A percentile compares a stretch with the other conserved stretches of the same genome.
Conservation (phyloP, 2,888 invertebrate species). For the Agonopterix subpropinquella region DNA sequence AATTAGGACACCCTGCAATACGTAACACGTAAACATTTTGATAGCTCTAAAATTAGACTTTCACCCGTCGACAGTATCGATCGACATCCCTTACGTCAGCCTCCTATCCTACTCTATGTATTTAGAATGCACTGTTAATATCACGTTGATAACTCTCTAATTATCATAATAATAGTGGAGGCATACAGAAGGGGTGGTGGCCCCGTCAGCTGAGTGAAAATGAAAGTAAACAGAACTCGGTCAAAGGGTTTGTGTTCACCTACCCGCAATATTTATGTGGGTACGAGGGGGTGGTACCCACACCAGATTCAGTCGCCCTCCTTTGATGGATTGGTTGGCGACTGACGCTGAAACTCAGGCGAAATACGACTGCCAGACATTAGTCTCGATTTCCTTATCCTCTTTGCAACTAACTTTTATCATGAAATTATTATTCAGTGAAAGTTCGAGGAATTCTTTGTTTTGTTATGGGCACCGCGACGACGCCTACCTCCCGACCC, state of each 20-base stretch:
- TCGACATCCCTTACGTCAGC: neutral
- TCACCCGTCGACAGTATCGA: neutral
- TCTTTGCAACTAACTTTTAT: constrained; percentile 57
- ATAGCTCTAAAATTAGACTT: neutral
- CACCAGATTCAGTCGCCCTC: constrained; percentile 66
- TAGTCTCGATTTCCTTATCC: constrained; percentile 62
- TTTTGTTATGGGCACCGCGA: constrained; percentile 47
- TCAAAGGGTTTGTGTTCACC: constrained; percentile 76
- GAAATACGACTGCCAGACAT: constrained; percentile 45
- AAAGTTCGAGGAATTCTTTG: constrained; percentile 64
- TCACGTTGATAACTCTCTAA: constrained; percentile 63
- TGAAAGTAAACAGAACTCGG: constrained; percentile 77
- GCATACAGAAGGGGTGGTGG: constrained; percentile 55
- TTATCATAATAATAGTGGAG: constrained; percentile 72
- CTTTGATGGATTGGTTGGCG: constrained; percentile 76
- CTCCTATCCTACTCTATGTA: constrained; percentile 8
- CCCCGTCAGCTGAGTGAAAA: constrained; percentile 76
- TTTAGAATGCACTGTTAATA: constrained; percentile 9
- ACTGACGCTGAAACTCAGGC: constrained; percentile 69
- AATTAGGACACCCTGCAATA: too few species aligned
- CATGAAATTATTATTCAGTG: constrained; percentile 64
- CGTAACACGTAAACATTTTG: neutral
- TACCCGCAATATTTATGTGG: constrained; percentile 76
- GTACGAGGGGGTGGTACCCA: constrained; percentile 58
- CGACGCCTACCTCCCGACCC: constrained; percentile 12